phyloP scores from a whole-genome alignment of 2,113 vertebrate genomes.

The Tachysurus fulvidraco region DNA sequence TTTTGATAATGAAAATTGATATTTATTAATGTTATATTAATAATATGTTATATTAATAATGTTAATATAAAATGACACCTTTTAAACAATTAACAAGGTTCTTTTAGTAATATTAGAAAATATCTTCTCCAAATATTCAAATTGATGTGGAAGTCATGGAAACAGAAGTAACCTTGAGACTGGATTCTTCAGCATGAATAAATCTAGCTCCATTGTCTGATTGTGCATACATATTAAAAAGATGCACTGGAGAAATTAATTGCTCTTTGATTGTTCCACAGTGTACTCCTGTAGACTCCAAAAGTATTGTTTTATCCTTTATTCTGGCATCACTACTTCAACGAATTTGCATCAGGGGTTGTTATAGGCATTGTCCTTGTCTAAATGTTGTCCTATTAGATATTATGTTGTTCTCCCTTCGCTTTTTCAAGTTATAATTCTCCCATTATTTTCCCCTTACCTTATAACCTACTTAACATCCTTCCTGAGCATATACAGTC shows the following conservation, averaged over 20 bases:
- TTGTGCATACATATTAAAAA: constrained; percentile 58
- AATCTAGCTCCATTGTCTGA: constrained; percentile 50
- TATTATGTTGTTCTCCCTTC: constrained; percentile 12
- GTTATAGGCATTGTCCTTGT: constrained; percentile 32
- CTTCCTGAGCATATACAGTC: constrained; percentile 16
- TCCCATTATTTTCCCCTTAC: constrained; percentile 15
- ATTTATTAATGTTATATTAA: no score
- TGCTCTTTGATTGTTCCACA: constrained; percentile 58
- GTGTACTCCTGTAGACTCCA: constrained; percentile 33
- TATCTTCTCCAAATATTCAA: background rate
- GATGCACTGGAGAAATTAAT: constrained; percentile 45
- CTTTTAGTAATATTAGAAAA: background rate
- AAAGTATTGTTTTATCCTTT: constrained; percentile 38
- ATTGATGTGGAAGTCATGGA: background rate
- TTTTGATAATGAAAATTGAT: background rate
- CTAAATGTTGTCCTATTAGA: constrained; percentile 27
- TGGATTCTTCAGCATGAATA: constrained; percentile 41
- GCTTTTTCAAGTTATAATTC: constrained; percentile 42
- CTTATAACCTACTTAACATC: constrained; percentile 34
- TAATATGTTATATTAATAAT: no score
- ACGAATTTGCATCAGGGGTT: constrained; percentile 14
- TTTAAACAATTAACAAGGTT: background rate
- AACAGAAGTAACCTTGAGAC: constrained; percentile 55
- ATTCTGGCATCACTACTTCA: constrained; percentile 39
- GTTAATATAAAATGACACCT: background rate